Conservation (phyloP, 2,113 vertebrate genomes). For the Bubo bubo region DNA sequence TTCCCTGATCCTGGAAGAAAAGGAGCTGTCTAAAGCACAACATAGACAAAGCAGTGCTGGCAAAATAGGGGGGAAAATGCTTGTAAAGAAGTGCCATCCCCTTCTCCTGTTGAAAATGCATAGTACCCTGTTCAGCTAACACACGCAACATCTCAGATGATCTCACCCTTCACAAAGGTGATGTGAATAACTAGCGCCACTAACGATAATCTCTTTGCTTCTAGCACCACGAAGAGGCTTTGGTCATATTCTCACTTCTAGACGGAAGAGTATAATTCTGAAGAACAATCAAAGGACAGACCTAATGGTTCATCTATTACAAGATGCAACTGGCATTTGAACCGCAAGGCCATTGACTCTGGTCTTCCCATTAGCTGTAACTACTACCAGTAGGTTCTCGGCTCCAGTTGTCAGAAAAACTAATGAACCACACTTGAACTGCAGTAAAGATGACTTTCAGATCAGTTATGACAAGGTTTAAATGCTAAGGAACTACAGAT, state of each 20-base stretch:
- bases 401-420: neutral
- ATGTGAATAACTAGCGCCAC: neutral
- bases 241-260: neutral
- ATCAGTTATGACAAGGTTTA: neutral
- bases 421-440: neutral
- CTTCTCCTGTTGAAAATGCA: neutral
- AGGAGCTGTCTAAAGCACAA: neutral
- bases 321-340: neutral
- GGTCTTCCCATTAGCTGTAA: neutral
- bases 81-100: neutral
- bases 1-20: neutral
- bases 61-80: accelerated
- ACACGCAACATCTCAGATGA: accelerated
- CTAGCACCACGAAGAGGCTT: neutral
- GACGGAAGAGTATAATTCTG: neutral
- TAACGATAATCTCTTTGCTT: neutral
- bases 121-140: neutral
- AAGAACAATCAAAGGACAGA: neutral
- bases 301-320: neutral
- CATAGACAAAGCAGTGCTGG: neutral
- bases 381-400: neutral
- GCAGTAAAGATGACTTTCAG: neutral
- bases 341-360: accelerated
- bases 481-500: neutral
- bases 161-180: neutral